Conservation (phyloP, 2,113 vertebrate species). For the Ictidomys tridecemlineatus region DNA sequence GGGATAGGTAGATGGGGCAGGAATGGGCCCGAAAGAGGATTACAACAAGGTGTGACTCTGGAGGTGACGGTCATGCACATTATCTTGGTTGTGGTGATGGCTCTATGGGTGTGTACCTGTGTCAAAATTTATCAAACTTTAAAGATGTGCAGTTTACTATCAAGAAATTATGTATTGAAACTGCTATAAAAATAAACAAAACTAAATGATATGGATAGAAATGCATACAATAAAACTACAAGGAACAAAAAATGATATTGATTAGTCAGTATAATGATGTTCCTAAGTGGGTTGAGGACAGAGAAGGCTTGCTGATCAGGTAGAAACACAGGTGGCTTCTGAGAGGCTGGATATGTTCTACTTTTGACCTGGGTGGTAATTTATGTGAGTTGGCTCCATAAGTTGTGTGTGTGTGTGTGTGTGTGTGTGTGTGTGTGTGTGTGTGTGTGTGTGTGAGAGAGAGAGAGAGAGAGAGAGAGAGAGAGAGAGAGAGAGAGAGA, state of each 20-base stretch:
- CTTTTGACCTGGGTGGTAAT: background rate
- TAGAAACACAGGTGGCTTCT: background rate
- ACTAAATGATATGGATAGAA: background rate
- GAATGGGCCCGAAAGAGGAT: background rate
- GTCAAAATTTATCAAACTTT: background rate
- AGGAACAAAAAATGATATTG: background rate
- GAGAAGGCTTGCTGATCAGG: background rate
- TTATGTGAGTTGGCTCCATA: background rate
- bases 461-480: no score
- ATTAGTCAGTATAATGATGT: background rate
- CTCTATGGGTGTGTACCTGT: background rate
- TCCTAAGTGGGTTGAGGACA: background rate
- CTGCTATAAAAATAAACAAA: background rate
- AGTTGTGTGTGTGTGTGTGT: background rate
- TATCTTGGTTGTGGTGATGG: background rate
- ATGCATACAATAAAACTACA: background rate
- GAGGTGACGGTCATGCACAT: background rate
- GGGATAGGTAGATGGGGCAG: rapidly evolving
- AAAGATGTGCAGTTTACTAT: background rate
- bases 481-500: no score
- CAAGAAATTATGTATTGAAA: background rate
- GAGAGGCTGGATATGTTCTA: background rate
- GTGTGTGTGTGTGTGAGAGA: background rate
- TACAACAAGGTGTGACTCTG: background rate
- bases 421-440: background rate